Evolutionary conservation across 2,797 vertebrate species (phyloP).

Genomic region (Aulostomus chinensis): DNA sequence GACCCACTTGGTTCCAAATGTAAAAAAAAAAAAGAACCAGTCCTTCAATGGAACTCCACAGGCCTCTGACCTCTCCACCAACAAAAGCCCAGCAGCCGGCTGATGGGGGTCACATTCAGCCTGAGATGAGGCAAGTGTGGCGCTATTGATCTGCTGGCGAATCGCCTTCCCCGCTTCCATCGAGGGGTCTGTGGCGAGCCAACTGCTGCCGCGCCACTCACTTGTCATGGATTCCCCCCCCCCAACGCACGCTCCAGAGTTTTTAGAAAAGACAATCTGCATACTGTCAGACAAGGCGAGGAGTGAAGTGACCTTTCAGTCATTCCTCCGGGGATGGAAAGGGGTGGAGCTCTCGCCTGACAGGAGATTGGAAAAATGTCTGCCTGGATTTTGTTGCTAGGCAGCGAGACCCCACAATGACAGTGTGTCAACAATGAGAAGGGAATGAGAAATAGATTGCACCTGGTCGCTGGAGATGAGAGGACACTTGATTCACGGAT

Average conservation of each 20-base stretch:
- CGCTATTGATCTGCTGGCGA: too few relatives aligned
- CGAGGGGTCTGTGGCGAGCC: too few relatives aligned
- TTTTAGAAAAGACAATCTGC: slow-evolving; percentile 60
- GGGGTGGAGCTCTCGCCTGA: slow-evolving; percentile 36
- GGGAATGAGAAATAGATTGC: slow-evolving; percentile 66
- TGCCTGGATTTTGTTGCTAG: slow-evolving; percentile 61
- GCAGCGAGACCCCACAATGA: slow-evolving; percentile 61
- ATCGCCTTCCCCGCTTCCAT: too few relatives aligned
- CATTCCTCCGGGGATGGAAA: slow-evolving; percentile 57
- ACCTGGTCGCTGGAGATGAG: slow-evolving; percentile 41
- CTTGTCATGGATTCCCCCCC: too few relatives aligned
- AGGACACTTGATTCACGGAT: slow-evolving; percentile 25
- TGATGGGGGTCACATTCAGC: too few relatives aligned
- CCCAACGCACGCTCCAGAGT: slow-evolving; percentile 2
- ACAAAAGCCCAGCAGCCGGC: too few relatives aligned
- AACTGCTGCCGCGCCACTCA: too few relatives aligned
- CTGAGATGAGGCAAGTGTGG: too few relatives aligned
- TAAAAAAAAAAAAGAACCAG: too few relatives aligned
- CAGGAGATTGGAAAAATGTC: slow-evolving; percentile 56
- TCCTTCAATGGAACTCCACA: too few relatives aligned
- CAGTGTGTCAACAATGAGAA: slow-evolving; percentile 70
- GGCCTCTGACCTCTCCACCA: too few relatives aligned
- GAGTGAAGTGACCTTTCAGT: slow-evolving; percentile 75
- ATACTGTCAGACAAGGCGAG: slow-evolving; percentile 52
- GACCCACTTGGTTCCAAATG: too few relatives aligned